phyloP scores from a whole-genome alignment of 2,113 vertebrate genomes.

The Macquaria ambigua region DNA sequence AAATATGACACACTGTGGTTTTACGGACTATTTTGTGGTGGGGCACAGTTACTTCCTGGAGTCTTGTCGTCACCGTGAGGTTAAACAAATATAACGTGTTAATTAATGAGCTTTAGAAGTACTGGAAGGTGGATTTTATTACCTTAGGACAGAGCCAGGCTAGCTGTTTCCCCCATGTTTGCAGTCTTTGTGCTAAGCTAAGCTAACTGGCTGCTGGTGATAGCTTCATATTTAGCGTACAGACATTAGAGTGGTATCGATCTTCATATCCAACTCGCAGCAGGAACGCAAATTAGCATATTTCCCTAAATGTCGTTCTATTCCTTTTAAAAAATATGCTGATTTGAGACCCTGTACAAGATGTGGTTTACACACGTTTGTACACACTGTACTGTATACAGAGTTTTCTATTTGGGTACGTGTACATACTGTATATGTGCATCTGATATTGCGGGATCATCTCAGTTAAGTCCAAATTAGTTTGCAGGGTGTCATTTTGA shows the following conservation, averaged over 20 bases:
- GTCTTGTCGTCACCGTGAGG: neutral
- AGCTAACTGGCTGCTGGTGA: neutral
- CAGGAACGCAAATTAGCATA: neutral
- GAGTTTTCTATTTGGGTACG: slow-evolving; percentile 57
- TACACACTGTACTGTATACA: slow-evolving; percentile 76
- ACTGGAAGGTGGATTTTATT: neutral
- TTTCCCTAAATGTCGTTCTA: slow-evolving; percentile 22
- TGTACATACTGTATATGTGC: slow-evolving; percentile 46
- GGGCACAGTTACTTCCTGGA: no score
- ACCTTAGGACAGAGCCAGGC: neutral
- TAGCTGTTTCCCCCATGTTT: neutral
- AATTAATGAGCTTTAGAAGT: neutral
- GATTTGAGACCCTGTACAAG: slow-evolving; percentile 74
- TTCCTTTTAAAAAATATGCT: slow-evolving; percentile 52
- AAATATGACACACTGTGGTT: neutral
- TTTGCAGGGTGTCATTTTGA: slow-evolving; percentile 38
- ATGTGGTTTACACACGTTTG: slow-evolving; percentile 60
- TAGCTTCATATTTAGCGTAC: neutral
- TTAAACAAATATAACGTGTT: no score
- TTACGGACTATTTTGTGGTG: neutral
- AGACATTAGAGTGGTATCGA: neutral
- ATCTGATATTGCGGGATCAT: slow-evolving; percentile 37
- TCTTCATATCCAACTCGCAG: neutral
- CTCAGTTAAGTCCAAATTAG: slow-evolving; percentile 20
- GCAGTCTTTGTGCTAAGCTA: slow-evolving; percentile 15